These are phyloP conservation scores for Mayetiola destructor DNA, from an alignment of 2,888 invertebrate species.

Conservation along the genomic window DNA sequence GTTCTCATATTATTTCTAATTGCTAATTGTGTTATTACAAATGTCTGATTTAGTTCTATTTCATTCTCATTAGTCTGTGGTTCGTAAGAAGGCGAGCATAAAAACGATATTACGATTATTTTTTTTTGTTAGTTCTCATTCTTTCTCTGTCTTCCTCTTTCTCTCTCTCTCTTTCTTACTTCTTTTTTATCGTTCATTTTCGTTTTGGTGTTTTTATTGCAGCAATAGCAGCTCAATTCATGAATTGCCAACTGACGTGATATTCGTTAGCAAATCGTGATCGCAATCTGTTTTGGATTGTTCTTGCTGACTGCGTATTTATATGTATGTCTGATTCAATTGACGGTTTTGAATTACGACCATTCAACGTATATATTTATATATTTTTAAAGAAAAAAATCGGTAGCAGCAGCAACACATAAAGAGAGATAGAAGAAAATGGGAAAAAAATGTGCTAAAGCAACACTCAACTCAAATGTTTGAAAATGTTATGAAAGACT, in stretches of 20 bases:
- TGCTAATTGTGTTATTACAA: conserved; percentile 4
- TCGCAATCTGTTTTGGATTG: conserved; percentile 5
- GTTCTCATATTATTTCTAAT: conserved; percentile 10
- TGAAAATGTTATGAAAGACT: conserved; percentile 9
- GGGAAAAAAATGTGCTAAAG: too few relatives aligned
- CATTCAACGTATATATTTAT: neutral
- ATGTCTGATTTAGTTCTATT: neutral
- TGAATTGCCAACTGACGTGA: neutral
- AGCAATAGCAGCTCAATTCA: neutral
- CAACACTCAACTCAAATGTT: neutral
- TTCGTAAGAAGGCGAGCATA: too few relatives aligned
- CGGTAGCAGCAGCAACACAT: too few relatives aligned
- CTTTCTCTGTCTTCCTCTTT: neutral
- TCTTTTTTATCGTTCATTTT: neutral
- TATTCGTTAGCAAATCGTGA: conserved; percentile 4
- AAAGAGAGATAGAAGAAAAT: too few relatives aligned
- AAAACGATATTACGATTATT: neutral
- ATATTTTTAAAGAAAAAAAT: too few relatives aligned
- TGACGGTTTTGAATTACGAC: neutral
- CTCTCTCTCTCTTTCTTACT: neutral
- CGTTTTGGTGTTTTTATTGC: neutral
- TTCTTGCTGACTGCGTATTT: neutral
- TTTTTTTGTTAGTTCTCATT: neutral
- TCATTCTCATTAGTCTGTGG: neutral
- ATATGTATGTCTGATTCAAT: neutral